phyloP scores from a whole-genome alignment of 2,888 invertebrate species.

The Aphodius granarius region DNA sequence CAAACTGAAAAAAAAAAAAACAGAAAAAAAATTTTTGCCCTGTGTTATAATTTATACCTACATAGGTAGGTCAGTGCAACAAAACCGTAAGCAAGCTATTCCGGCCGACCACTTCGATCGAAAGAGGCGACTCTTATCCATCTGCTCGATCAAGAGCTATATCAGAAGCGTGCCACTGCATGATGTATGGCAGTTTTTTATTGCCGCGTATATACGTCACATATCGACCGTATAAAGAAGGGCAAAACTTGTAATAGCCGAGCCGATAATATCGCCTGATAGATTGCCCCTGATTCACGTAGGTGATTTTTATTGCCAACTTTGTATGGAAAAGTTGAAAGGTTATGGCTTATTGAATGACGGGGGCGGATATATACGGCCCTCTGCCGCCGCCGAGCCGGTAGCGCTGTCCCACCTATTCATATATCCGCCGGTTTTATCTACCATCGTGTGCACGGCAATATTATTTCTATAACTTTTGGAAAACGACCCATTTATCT shows the following conservation, averaged over 20 bases:
- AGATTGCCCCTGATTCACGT: constrained; percentile 50
- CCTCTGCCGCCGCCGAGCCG: neutral
- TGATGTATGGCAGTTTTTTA: constrained; percentile 30
- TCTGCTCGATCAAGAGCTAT: constrained; percentile 6
- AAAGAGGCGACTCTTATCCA: neutral
- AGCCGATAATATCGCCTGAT: constrained; percentile 52
- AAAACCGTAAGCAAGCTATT: neutral
- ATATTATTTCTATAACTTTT: neutral
- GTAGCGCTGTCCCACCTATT: constrained; percentile 9
- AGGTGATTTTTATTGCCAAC: constrained; percentile 52
- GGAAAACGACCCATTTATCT: neutral
- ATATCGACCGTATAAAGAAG: constrained; percentile 17
- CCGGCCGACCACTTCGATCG: neutral
- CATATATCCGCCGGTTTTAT: constrained; percentile 19
- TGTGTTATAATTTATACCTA: neutral
- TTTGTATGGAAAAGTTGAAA: constrained; percentile 23
- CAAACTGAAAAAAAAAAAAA: too few species aligned
- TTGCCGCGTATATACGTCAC: constrained; percentile 21
- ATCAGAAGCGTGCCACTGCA: constrained; percentile 20
- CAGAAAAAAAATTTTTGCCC: too few species aligned
- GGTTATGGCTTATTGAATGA: constrained; percentile 21
- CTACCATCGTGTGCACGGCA: neutral
- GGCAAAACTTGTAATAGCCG: constrained; percentile 46
- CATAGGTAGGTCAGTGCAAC: neutral
- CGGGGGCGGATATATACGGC: neutral